These are phyloP conservation scores for Salminus brasiliensis DNA, from an alignment of 2,113 vertebrate genomes.

Conservation along the genomic window DNA sequence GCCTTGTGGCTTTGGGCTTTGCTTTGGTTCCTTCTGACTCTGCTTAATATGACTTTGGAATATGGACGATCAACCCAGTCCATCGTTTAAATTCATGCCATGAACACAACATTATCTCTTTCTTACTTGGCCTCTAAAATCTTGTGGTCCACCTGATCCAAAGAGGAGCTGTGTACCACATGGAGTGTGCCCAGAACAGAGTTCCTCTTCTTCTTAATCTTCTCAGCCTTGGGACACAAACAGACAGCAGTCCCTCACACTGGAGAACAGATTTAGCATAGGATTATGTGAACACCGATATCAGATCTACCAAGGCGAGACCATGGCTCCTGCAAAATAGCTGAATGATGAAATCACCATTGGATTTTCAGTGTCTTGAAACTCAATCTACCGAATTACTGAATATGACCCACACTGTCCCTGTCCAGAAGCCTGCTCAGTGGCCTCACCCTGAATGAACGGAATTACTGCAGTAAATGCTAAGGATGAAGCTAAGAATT, in stretches of 20 bases:
- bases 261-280: neutral
- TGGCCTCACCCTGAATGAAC: no score
- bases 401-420: no score
- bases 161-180: conserved; percentile 93
- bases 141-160: conserved; percentile 97
- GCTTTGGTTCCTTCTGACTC: no score
- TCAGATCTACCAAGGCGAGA: neutral
- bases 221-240: conserved; percentile 85
- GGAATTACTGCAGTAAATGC: neutral
- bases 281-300: neutral
- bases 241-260: neutral
- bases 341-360: no score
- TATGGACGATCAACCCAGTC: no score
- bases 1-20: no score
- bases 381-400: no score
- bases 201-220: conserved; percentile 95
- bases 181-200: conserved; percentile 94
- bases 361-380: no score
- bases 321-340: no score
- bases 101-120: neutral
- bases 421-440: no score
- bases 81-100: neutral
- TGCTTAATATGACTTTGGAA: no score
- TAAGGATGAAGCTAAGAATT: neutral
- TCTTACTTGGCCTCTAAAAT: conserved; percentile 97